Conservation (phyloP, 1,140 invertebrate genomes). For the Thaumatotibia leucotreta region DNA sequence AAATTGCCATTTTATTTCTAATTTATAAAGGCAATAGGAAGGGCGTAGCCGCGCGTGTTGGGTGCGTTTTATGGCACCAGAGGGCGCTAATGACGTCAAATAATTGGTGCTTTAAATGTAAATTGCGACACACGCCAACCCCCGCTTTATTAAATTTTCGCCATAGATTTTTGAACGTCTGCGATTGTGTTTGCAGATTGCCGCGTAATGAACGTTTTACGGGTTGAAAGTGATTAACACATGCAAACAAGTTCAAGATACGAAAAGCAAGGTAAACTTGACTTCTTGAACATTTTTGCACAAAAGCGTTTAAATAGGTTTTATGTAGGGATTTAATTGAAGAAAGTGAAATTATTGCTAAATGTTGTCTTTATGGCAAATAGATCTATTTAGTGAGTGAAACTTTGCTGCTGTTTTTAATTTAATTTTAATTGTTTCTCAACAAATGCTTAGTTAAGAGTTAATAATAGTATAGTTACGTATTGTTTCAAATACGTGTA, state of each 20-base stretch:
- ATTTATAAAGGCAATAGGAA: slow-evolving; percentile 60
- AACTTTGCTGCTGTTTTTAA: too few relatives aligned
- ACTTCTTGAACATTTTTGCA: neutral
- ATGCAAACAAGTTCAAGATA: neutral
- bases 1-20: slow-evolving; percentile 63
- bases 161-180: slow-evolving; percentile 11
- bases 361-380: too few relatives aligned
- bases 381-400: too few relatives aligned
- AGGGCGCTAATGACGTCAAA: slow-evolving; percentile 72
- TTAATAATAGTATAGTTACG: too few relatives aligned
- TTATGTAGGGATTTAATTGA: too few relatives aligned
- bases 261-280: neutral
- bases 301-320: neutral
- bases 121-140: slow-evolving; percentile 66
- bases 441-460: too few relatives aligned
- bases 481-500: too few relatives aligned
- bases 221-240: neutral
- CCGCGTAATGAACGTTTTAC: neutral
- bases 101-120: slow-evolving; percentile 75
- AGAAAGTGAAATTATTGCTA: too few relatives aligned
- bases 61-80: slow-evolving; percentile 68
- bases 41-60: slow-evolving; percentile 48
- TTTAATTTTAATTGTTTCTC: too few relatives aligned
- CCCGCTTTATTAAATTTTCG: slow-evolving; percentile 68
- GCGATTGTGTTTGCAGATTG: neutral